Evolutionary conservation across 2,113 vertebrate species (phyloP).

Genomic region (Dipodomys spectabilis): DNA sequence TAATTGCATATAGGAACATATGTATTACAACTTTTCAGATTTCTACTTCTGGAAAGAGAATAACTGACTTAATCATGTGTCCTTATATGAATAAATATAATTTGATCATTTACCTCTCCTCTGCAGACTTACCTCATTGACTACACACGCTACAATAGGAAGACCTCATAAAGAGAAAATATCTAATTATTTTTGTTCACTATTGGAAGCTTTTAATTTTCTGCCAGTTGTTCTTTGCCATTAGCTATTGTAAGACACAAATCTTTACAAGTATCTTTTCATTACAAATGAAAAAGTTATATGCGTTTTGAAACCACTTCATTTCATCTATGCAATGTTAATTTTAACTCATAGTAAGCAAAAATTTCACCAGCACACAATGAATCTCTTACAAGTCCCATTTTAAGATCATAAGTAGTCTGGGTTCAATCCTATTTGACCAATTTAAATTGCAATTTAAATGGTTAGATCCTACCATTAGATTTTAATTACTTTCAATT

Average conservation of each 20-base stretch:
- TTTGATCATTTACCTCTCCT: constrained; percentile 22
- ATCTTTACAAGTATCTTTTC: constrained; percentile 47
- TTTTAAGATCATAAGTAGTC: constrained; percentile 70
- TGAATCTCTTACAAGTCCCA: constrained; percentile 41
- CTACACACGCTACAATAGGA: constrained; percentile 45
- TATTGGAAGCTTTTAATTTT: constrained; percentile 71
- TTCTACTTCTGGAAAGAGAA: neutral
- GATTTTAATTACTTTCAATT: constrained; percentile 77
- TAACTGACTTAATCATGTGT: neutral
- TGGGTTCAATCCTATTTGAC: constrained; percentile 71
- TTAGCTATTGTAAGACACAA: constrained; percentile 52
- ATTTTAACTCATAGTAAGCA: constrained; percentile 60
- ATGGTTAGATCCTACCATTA: constrained; percentile 73
- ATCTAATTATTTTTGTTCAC: constrained; percentile 59
- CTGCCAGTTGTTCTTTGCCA: constrained; percentile 58
- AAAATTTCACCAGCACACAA: constrained; percentile 55
- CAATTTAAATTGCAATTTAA: constrained; percentile 78
- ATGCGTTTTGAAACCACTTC: constrained; percentile 71
- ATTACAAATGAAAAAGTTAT: constrained; percentile 63
- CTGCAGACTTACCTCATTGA: constrained; percentile 37
- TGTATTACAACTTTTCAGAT: neutral
- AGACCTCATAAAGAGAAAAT: constrained; percentile 56
- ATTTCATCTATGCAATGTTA: constrained; percentile 41
- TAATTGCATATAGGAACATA: constrained; percentile 19
- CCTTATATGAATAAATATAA: constrained; percentile 24